Base-by-base conservation (phyloP, 2,797 vertebrate species). In the Darevskia nairensis region DNA sequence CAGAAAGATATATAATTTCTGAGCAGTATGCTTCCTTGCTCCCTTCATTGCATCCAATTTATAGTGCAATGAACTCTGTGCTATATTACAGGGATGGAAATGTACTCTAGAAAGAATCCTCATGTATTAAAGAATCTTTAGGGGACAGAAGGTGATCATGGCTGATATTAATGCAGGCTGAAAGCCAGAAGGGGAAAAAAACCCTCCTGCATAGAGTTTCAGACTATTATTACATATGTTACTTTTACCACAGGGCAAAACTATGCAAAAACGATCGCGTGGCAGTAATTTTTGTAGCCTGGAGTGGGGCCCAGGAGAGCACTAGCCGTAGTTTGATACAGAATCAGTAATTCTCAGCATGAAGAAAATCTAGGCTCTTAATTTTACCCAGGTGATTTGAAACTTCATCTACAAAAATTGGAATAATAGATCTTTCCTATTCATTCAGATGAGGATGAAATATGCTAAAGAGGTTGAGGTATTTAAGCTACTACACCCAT, bases 261-360 rank as follows among this genome's bases (percentile, higher is more conserved):
- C 82, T 61, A 74, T 85, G 69, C 55, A 80, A 85, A 79, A 80
- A 35, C 6, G 39, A 80, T 80, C 15, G 9, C 39, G 69, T 85
- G 69, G 77, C n/a, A 80, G 55, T 89, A 80, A 80, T 80, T 89
- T 80, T 75, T 89, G 82, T 79, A 71, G 82, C 46, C 55, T 8
- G 59, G 27, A 88, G 66, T 84, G 66, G 39, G 75, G 71, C 75
- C 46, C 27, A 10, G 35, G 66, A 79, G 75, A 88, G 39, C 29
- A 88, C 75, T 35, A 84, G 74, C 46, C 23, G 8, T 61, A 72
- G 82, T 79, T 88, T 79, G 66, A 19, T 78, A 84, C 64, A 84
- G 50, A 79, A 84, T 84, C 87, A 72, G 46, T 79, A 59, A 84
- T 79, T 84, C 75, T 88, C 75, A 72, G 76, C 87, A 84, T 61